phyloP scores from a whole-genome alignment of 1,140 invertebrate species.

The Laupala kohalensis region DNA sequence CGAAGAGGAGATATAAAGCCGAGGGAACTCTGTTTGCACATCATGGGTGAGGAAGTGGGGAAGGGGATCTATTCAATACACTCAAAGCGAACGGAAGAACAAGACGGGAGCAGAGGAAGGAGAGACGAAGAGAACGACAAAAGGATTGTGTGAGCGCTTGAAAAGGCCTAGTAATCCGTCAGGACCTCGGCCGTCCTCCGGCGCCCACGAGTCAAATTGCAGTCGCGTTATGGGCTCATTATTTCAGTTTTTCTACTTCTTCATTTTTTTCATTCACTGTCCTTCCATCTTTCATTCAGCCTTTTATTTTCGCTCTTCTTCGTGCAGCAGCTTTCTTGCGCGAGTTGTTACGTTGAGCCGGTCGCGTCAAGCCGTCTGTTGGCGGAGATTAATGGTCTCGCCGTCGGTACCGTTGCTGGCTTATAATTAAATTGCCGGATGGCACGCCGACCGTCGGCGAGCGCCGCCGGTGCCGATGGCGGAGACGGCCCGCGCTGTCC shows the following conservation, averaged over 20 bases:
- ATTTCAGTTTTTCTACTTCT: not conserved
- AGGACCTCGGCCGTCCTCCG: not conserved
- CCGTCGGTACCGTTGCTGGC: not conserved
- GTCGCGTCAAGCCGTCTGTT: not conserved
- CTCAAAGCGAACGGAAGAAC: not conserved
- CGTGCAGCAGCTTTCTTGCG: not conserved
- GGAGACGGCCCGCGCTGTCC: no score
- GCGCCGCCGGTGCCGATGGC: not conserved
- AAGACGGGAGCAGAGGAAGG: not conserved
- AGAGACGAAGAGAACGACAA: not conserved
- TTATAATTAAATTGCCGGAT: not conserved
- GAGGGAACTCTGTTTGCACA: no score
- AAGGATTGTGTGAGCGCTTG: not conserved
- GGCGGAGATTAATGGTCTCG: not conserved
- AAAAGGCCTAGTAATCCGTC: not conserved
- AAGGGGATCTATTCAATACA: no score
- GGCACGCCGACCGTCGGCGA: not conserved
- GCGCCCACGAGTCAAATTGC: not conserved
- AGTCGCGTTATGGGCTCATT: not conserved
- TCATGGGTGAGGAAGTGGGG: no score
- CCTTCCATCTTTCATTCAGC: no score
- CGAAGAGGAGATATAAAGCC: no score
- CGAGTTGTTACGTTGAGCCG: not conserved
- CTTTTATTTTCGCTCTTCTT: not conserved
- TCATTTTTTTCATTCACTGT: not conserved